Evolutionary conservation across 64 coral and sea anemone genomes (phyloP), one percentile per base, ranked within the genome.

Genomic region (Montipora cactus): DNA sequence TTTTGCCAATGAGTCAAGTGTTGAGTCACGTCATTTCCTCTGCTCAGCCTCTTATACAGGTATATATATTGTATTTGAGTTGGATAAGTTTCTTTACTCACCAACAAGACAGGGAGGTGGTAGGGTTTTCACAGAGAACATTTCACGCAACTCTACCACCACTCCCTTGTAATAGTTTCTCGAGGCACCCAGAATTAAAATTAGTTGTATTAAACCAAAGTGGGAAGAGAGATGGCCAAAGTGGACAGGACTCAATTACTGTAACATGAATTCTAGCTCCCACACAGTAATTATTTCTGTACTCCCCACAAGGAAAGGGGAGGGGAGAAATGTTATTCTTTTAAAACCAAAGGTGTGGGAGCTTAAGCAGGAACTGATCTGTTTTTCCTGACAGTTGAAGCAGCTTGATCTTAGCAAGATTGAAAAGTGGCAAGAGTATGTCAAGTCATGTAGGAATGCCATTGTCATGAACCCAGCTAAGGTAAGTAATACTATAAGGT

Each of bases 391-490:
- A 18, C 28, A 91, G 81, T 67, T 77, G 37, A 80, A 74, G 47
- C 48, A 88, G 49, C 72, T 88, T 58, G 12, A 52, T 10, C 46
- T 72, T 6, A 49, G 47, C 23, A 14, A 57, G 16, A 37, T 37
- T 0, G 64, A 78, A 19, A 92, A 85, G 18, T 75, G 79, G 74
- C 78, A 50, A 55, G 81, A 86, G 20, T 88, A 87, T 69, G 52
- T 18, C 49, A 74, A 88, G 48, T 81, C 89, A 12, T 92, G 90
- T 45, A 22, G 19, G 5, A 95, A 95, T 68, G 48, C 21, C 47
- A 91, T 99, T 52, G 98, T 99, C 5, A 94, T 90, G n/a, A 96
- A 81, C 67, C 95, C 97, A n/a, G 84, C 86, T 21, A 96, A 89
- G 98, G 98, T 99, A 71, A 81, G 78, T 1, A 12, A 49, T 12